Evolutionary conservation across 2,113 vertebrate species (phyloP).

Genomic region (Sylvia atricapilla): DNA sequence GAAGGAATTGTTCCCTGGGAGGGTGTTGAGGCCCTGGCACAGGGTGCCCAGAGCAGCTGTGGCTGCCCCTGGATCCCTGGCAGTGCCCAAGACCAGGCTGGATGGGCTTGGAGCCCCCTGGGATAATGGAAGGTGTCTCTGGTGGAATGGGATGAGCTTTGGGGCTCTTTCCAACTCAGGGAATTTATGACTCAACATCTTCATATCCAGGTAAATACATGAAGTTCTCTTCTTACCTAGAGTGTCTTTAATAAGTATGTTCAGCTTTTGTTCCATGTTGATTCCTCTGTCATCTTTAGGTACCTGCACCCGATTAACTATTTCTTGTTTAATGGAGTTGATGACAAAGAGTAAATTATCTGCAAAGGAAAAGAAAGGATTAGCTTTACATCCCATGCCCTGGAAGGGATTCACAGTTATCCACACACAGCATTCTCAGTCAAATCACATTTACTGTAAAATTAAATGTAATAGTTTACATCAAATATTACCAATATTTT

Average conservation of each 20-base stretch:
- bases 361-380: slow-evolving; percentile 51
- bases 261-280: slow-evolving; percentile 92
- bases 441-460: neutral
- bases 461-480: neutral
- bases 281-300: slow-evolving; percentile 82
- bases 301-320: slow-evolving; percentile 91
- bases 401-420: neutral
- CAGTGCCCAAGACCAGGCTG: rapidly evolving
- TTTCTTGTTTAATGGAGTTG: slow-evolving; percentile 98
- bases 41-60: neutral
- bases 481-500: neutral
- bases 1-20: neutral
- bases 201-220: neutral
- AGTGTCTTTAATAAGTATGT: slow-evolving; percentile 91
- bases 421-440: neutral
- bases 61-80: neutral
- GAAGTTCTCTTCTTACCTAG: slow-evolving; percentile 80
- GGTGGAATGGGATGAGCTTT: neutral
- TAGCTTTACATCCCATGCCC: neutral
- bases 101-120: rapidly evolving
- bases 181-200: neutral
- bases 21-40: neutral
- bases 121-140: neutral
- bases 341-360: slow-evolving; percentile 97
- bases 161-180: neutral